A percentile compares a stretch with the other conserved stretches of the same genome.
These are phyloP conservation scores for Homalodisca vitripennis DNA, from an alignment of 1,140 invertebrate species.

Conservation along the genomic window DNA sequence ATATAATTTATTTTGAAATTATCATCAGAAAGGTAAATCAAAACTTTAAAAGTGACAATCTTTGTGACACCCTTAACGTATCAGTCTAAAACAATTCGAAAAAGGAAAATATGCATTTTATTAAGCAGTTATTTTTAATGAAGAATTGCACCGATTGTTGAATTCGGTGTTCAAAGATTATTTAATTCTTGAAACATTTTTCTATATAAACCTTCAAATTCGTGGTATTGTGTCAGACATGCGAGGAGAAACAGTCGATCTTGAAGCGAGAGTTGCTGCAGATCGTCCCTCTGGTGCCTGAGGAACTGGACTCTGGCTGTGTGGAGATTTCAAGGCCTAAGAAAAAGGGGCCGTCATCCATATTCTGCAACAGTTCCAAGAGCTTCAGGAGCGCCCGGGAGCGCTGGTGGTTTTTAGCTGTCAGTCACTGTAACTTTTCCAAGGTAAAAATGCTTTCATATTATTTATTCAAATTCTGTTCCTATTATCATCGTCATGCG, in stretches of 20 bases:
- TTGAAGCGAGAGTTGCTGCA: constrained; percentile 69
- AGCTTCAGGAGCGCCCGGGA: constrained; percentile 65
- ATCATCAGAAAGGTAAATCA: too few relatives aligned
- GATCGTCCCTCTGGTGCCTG: constrained; percentile 67
- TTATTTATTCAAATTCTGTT: too few relatives aligned
- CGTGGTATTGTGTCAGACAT: constrained; percentile 54
- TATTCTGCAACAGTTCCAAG: constrained; percentile 46
- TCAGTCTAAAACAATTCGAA: too few relatives aligned
- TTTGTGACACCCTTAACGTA: too few relatives aligned
- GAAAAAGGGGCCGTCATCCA: background rate
- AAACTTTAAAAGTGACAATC: too few relatives aligned
- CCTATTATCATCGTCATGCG: too few relatives aligned
- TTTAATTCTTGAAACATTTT: constrained; percentile 1
- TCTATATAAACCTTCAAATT: too few relatives aligned
- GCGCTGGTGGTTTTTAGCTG: constrained; percentile 76
- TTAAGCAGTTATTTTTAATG: background rate
- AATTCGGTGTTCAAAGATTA: background rate
- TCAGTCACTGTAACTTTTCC: constrained; percentile 66
- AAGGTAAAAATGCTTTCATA: too few relatives aligned
- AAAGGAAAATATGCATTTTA: background rate
- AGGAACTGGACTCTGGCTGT: constrained; percentile 53
- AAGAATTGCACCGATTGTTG: background rate
- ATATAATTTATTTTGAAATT: too few relatives aligned
- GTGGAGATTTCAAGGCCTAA: constrained; percentile 41
- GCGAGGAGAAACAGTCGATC: constrained; percentile 65